Conservation (phyloP, 2,888 invertebrate species). For the Cecidostiba fungosa region DNA sequence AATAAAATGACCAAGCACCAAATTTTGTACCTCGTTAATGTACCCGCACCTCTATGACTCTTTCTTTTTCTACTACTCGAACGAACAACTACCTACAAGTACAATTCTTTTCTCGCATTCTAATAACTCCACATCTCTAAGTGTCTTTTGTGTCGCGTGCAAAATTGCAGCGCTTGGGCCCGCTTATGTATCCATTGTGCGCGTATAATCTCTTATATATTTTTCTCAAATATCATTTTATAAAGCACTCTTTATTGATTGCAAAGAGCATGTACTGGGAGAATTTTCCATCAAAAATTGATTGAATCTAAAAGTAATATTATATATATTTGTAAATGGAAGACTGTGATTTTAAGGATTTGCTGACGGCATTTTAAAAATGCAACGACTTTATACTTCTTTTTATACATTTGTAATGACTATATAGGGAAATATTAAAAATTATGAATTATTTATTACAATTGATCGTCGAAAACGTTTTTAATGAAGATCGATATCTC, state of each 20-base stretch:
- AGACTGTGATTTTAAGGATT: constrained; percentile 57
- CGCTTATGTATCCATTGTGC: constrained; percentile 45
- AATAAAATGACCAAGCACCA: constrained; percentile 61
- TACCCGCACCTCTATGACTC: background rate
- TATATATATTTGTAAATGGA: constrained; percentile 60
- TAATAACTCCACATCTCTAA: background rate
- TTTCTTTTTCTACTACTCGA: constrained; percentile 26
- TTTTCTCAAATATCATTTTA: constrained; percentile 39
- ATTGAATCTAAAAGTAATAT: constrained; percentile 57
- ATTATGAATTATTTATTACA: constrained; percentile 21
- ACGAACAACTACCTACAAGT: constrained; percentile 44
- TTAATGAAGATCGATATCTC: background rate
- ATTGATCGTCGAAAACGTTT: background rate
- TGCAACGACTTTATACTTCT: constrained; percentile 47
- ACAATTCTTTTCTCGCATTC: constrained; percentile 12
- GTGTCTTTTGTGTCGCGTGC: constrained; percentile 25
- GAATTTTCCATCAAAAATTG: constrained; percentile 59
- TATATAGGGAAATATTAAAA: constrained; percentile 24
- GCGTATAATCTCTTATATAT: constrained; percentile 38
- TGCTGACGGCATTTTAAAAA: constrained; percentile 39
- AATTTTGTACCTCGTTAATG: constrained; percentile 60
- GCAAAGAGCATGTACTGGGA: constrained; percentile 42
- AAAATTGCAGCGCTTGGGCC: background rate
- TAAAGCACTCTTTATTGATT: constrained; percentile 40
- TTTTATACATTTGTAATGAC: constrained; percentile 47